These are phyloP conservation scores for Cyrtodaria siliqua DNA, from an alignment of 2,888 invertebrate genomes.

Conservation along the genomic window DNA sequence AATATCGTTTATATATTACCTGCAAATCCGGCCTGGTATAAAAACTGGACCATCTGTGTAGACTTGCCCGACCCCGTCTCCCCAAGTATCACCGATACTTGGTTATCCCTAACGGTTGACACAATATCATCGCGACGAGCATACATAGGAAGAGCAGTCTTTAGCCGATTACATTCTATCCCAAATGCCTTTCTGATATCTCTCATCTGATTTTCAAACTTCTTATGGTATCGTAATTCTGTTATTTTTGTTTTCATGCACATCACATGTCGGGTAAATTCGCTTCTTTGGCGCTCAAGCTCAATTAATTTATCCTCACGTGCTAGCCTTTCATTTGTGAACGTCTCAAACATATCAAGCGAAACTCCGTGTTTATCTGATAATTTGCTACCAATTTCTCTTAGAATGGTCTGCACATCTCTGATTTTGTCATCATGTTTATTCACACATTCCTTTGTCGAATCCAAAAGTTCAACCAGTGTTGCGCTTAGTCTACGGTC, in stretches of 20 bases:
- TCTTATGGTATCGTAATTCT: constrained; percentile 20
- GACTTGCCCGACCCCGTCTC: constrained; percentile 86
- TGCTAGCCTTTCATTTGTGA: constrained; percentile 45
- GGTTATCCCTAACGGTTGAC: constrained; percentile 70
- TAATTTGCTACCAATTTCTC: constrained; percentile 12
- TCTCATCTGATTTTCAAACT: constrained; percentile 49
- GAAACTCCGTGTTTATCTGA: constrained; percentile 25
- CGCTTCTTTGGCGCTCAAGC: constrained; percentile 64
- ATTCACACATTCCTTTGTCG: background rate
- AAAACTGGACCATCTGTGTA: constrained; percentile 85
- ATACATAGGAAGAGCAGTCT: constrained; percentile 80
- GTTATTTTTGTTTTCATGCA: constrained; percentile 47
- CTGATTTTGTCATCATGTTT: constrained; percentile 43
- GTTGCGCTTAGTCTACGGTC: constrained; percentile 2
- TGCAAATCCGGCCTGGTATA: constrained; percentile 77
- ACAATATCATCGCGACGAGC: constrained; percentile 76
- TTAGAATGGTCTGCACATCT: constrained; percentile 1
- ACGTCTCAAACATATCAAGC: constrained; percentile 43
- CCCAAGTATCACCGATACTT: constrained; percentile 82
- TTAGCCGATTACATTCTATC: constrained; percentile 72
- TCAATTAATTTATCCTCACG: constrained; percentile 69
- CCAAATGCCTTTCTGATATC: constrained; percentile 66
- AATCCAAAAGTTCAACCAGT: constrained; percentile 17
- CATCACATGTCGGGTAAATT: constrained; percentile 62
- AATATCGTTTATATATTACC: too few species aligned